Percentiles rank a stretch among this genome's conserved stretches.
Conservation (phyloP, 2,888 invertebrate genomes). For the Anthrax anthrax region DNA sequence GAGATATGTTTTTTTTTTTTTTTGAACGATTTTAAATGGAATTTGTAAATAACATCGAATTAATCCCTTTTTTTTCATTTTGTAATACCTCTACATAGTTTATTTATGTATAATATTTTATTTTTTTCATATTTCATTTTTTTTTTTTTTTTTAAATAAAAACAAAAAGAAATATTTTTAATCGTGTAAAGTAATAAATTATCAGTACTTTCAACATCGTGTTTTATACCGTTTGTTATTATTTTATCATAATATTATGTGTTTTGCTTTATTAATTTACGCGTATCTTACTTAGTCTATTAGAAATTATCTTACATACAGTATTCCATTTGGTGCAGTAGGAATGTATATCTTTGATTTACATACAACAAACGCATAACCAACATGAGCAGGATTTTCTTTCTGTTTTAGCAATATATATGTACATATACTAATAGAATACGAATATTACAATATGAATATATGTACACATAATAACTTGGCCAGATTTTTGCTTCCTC, state of each 20-base stretch:
- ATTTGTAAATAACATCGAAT: background rate
- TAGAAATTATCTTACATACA: background rate
- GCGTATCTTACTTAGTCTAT: conserved; percentile 1
- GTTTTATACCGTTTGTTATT: conserved; percentile 5
- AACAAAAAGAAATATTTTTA: conserved; percentile 10
- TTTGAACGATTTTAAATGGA: background rate
- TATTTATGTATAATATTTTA: background rate
- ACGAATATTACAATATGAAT: too few species aligned
- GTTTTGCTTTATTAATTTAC: conserved; percentile 7
- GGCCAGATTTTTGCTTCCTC: too few species aligned
- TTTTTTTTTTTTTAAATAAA: background rate
- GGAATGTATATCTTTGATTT: too few species aligned
- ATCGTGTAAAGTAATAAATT: conserved; percentile 10
- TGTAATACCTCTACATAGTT: too few species aligned
- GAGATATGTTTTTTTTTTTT: background rate
- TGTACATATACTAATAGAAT: too few species aligned
- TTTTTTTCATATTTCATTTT: background rate
- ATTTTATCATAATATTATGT: background rate
- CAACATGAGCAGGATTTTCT: too few species aligned
- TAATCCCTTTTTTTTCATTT: background rate
- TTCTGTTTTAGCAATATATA: too few species aligned
- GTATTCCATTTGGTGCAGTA: too few species aligned
- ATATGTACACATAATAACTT: too few species aligned
- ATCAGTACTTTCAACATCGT: too few species aligned
- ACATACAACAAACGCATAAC: too few species aligned